Percentiles rank a stretch among this genome's conserved stretches.
phyloP scores from a whole-genome alignment of 2,113 vertebrate genomes.

The Mustela nigripes region DNA sequence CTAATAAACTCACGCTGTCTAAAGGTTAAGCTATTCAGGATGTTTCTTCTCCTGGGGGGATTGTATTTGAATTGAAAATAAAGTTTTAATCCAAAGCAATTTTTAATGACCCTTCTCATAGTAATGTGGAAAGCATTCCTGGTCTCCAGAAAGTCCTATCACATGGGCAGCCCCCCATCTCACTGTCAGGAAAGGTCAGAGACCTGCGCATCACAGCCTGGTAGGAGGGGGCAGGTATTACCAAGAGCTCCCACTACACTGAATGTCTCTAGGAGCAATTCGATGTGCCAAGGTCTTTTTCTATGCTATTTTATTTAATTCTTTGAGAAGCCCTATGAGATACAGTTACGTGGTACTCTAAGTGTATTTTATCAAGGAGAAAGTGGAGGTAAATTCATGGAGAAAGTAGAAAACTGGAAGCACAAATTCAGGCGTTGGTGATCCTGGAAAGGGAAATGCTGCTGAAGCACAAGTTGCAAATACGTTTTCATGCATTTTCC shows the following conservation, averaged over 20 bases:
- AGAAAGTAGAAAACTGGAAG: not conserved
- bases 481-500: not conserved
- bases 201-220: not conserved
- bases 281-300: not conserved
- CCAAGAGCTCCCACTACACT: not conserved
- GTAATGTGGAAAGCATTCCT: not conserved
- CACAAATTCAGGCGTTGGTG: not conserved
- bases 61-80: not conserved
- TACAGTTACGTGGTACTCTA: not conserved
- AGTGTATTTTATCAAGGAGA: not conserved
- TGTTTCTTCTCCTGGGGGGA: not conserved
- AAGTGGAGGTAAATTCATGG: not conserved
- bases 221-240: not conserved
- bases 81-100: not conserved
- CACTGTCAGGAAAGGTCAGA: not conserved
- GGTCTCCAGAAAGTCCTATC: not conserved
- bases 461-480: not conserved
- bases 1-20: not conserved
- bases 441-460: not conserved
- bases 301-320: not conserved
- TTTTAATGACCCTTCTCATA: not conserved
- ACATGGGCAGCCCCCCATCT: not conserved
- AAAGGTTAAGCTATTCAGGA: not conserved
- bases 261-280: not conserved
- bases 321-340: not conserved